Conservation (phyloP, 2,797 vertebrate species). For the Buceros bicornis region DNA sequence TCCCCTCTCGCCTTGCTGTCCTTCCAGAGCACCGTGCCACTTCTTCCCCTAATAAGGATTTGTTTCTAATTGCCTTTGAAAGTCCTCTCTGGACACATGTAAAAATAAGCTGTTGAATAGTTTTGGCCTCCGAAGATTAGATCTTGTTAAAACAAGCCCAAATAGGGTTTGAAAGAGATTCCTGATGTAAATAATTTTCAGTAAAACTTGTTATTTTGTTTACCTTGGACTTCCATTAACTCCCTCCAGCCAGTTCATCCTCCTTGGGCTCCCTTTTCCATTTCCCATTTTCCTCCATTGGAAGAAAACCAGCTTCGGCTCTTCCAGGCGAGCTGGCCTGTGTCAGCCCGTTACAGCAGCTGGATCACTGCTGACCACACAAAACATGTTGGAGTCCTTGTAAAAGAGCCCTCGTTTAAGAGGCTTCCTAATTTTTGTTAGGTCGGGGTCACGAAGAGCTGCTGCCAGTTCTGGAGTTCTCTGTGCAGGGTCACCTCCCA, state of each 20-base stretch:
- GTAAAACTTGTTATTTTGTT: slow-evolving; percentile 38
- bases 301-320: slow-evolving; percentile 21
- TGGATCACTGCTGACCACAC: not conserved
- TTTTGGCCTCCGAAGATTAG: not conserved
- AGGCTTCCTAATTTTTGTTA: not conserved
- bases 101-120: slow-evolving; percentile 28
- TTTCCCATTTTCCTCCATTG: not conserved
- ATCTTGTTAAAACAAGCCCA: slow-evolving; percentile 39
- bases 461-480: not conserved
- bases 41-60: slow-evolving; percentile 41
- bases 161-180: not conserved
- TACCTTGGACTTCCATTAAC: slow-evolving; percentile 6
- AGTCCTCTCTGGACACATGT: not conserved
- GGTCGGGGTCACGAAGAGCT: not conserved
- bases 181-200: slow-evolving; percentile 3
- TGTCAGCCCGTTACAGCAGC: not conserved
- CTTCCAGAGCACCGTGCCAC: not conserved
- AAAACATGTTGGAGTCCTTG: not conserved
- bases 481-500: not conserved
- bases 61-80: not conserved
- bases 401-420: not conserved
- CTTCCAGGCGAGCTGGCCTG: not conserved
- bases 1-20: not conserved
- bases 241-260: not conserved
- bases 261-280: slow-evolving; percentile 45